Base-by-base conservation (phyloP, 2,888 invertebrate species). In the Napeogenes sylphis region DNA sequence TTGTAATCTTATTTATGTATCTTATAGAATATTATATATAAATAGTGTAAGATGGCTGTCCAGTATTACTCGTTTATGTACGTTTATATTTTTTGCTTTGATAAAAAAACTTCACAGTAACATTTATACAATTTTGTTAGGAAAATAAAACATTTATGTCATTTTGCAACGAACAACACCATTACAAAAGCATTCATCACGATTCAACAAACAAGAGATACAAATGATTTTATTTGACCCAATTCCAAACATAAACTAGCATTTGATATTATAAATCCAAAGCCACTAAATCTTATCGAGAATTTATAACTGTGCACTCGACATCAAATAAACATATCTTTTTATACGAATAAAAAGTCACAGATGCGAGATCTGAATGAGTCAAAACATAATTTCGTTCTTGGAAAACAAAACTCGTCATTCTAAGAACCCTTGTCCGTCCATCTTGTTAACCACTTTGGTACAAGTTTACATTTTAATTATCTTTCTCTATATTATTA, bases 351-450 rank as follows among this genome's bases (percentile, higher is more conserved):
- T 59, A 64, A 71, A 69, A 69, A 65, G 42, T 56, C 57, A n/a
- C 51, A 60, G 60, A 59, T 68, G 65, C 65, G 69, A 67, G 63
- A 70, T 64, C 56, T 61, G 53, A 71, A 69, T 71, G 73, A 73
- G 74, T 80, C 78, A 76, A 78, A 77, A 76, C 77, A 78, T 73
- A 69, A 73, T 70, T 74, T 74, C 67, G 68, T 80, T 79, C 77
- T 70, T 59, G 73, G 78, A 79, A 80, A 69, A 74, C 73, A 74
- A 73, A 73, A 59, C 74, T 70, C 68, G 70, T 69, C 68, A 63
- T 75, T 80, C 77, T 68, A 65, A 71, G 76, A 78, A 78, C 70
- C 59, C 68, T 69, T 66, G 65, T 61, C 70, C 71, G 70, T 55
- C 74, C 70, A 69, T 74, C 75, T 76, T 75, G 75, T 76, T 75